Percentiles rank a stretch among this genome's conserved stretches.
These are phyloP conservation scores for Ostrea edulis DNA, from an alignment of 1,140 invertebrate species.

Conservation along the genomic window DNA sequence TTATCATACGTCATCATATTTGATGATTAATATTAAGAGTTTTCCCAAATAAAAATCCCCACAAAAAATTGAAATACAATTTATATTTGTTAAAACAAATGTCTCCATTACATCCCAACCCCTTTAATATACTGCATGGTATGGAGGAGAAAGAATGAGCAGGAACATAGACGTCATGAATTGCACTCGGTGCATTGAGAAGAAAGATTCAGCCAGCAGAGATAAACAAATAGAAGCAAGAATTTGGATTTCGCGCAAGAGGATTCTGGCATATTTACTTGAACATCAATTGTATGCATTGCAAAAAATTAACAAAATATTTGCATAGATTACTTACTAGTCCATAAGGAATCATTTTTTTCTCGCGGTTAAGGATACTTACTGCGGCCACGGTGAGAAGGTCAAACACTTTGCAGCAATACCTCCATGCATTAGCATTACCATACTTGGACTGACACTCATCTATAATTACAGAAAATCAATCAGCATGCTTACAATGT, in stretches of 20 bases:
- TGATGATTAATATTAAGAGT: too few species aligned
- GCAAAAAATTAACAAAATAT: not conserved
- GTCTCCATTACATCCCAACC: too few species aligned
- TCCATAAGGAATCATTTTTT: not conserved
- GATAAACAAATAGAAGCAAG: not conserved
- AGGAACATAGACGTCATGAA: too few species aligned
- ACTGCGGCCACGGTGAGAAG: slow-evolving; percentile 97
- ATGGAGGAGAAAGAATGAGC: too few species aligned
- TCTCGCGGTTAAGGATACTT: slow-evolving; percentile 79
- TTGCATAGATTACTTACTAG: not conserved
- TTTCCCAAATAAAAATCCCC: too few species aligned
- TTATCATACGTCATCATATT: too few species aligned
- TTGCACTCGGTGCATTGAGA: too few species aligned
- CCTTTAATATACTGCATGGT: too few species aligned
- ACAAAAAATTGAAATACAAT: too few species aligned
- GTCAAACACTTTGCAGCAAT: slow-evolving; percentile 99
- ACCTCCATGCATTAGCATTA: slow-evolving; percentile 99
- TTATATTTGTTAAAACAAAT: too few species aligned
- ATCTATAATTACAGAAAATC: slow-evolving; percentile 82
- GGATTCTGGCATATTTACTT: not conserved
- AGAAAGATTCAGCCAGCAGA: too few species aligned
- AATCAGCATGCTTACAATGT: too few species aligned
- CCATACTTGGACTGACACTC: slow-evolving; percentile 99
- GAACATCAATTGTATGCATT: not conserved
- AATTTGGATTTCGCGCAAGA: not conserved